Evolutionary conservation across 2,113 vertebrate species (phyloP).

Genomic region (Butorides virescens): DNA sequence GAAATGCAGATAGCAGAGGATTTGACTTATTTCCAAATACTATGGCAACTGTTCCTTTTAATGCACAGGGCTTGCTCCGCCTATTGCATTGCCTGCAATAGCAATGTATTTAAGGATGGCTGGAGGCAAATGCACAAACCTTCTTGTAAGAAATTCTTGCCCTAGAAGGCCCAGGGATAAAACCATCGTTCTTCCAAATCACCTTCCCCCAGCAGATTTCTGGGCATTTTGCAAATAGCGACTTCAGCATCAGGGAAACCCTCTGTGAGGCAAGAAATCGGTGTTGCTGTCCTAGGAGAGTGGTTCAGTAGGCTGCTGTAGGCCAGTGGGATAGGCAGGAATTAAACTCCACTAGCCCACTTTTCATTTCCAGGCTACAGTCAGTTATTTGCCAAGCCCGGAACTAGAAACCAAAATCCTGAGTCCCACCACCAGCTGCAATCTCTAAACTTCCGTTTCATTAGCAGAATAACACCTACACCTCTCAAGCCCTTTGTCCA

Average conservation of each 20-base stretch:
- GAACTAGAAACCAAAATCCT: background rate
- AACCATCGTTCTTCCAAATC: background rate
- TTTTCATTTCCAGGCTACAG: background rate
- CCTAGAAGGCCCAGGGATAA: background rate
- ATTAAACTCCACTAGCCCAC: background rate
- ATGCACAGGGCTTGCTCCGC: background rate
- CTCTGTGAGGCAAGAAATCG: background rate
- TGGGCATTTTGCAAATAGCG: background rate
- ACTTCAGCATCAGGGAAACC: background rate
- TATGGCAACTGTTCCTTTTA: background rate
- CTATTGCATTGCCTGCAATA: background rate
- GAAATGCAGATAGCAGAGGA: conserved; percentile 48
- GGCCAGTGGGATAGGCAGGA: background rate
- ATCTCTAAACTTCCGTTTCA: background rate
- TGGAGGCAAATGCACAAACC: background rate
- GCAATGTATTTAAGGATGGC: background rate
- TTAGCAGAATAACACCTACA: background rate
- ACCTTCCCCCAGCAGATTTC: background rate
- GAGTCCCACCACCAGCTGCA: background rate
- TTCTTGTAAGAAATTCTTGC: background rate
- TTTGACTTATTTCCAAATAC: conserved; percentile 64
- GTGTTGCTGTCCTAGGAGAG: background rate
- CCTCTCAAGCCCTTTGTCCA: background rate
- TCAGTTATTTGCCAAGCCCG: background rate
- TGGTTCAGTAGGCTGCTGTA: background rate